These are phyloP conservation scores for Notolepis coatsorum DNA, from an alignment of 2,797 vertebrate species.

Conservation along the genomic window DNA sequence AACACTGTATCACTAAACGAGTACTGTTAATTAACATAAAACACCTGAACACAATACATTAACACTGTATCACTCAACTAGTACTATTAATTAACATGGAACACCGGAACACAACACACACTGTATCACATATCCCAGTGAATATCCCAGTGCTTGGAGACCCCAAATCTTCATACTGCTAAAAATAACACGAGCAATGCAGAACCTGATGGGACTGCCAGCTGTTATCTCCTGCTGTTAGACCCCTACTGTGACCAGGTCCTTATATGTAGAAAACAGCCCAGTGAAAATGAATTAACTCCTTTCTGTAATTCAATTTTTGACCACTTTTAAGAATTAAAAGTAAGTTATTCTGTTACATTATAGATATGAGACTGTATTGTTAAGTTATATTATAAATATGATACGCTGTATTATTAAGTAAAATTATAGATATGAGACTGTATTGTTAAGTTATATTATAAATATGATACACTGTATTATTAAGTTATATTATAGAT, in stretches of 20 bases:
- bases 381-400: too few relatives aligned
- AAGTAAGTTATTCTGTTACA: too few relatives aligned
- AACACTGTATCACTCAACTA: too few relatives aligned
- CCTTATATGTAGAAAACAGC: slow-evolving; percentile 74
- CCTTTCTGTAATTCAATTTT: neutral
- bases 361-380: too few relatives aligned
- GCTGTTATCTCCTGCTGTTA: slow-evolving; percentile 74
- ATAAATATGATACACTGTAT: neutral
- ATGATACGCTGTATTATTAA: too few relatives aligned
- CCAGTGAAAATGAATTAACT: neutral
- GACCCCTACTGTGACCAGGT: slow-evolving; percentile 63
- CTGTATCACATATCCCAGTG: neutral
- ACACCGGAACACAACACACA: too few relatives aligned
- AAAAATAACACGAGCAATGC: slow-evolving; percentile 86
- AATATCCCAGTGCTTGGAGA: slow-evolving; percentile 2
- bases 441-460: neutral
- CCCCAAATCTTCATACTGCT: slow-evolving; percentile 78
- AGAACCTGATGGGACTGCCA: slow-evolving; percentile 71
- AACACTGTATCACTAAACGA: too few relatives aligned
- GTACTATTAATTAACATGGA: too few relatives aligned
- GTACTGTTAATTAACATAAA: too few relatives aligned
- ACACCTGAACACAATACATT: too few relatives aligned
- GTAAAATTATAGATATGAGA: too few relatives aligned
- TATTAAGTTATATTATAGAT: too few relatives aligned
- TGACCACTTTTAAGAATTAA: neutral